Conservation (phyloP, 2,888 invertebrate species). For the Choreutis nemorana region DNA sequence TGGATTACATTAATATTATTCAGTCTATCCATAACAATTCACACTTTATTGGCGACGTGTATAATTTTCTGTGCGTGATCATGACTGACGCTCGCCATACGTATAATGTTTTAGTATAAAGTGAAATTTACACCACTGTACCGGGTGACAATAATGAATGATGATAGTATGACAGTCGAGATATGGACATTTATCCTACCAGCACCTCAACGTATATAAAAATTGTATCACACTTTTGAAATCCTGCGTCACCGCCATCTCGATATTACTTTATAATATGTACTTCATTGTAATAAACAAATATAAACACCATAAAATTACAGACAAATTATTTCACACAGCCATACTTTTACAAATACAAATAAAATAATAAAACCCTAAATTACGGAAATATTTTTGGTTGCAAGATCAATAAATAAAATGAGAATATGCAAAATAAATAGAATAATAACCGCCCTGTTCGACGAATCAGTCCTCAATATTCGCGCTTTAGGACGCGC, state of each 20-base stretch:
- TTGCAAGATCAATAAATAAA: too few relatives aligned
- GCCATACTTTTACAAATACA: conserved; percentile 61
- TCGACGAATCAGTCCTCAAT: too few relatives aligned
- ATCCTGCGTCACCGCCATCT: conserved; percentile 7
- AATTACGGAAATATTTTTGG: conserved; percentile 51
- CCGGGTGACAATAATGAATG: too few relatives aligned
- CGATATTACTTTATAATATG: conserved; percentile 5
- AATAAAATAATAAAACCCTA: conserved; percentile 33
- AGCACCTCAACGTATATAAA: conserved; percentile 45
- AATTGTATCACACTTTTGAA: conserved; percentile 13
- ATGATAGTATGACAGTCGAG: too few relatives aligned
- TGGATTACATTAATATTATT: conserved; percentile 45
- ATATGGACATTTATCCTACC: conserved; percentile 27
- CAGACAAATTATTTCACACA: conserved; percentile 54
- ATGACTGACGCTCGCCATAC: conserved; percentile 1
- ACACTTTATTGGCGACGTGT: conserved; percentile 25
- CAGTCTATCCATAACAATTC: conserved; percentile 43
- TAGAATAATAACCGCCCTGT: too few relatives aligned
- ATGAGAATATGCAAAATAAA: too few relatives aligned
- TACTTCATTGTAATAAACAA: conserved; percentile 21
- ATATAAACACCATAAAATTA: conserved; percentile 38
- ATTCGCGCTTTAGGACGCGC: too few relatives aligned
- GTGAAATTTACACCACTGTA: too few relatives aligned
- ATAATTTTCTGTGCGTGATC: conserved; percentile 22
- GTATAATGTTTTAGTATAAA: too few relatives aligned